Percentiles rank a stretch among this genome's conserved stretches.
Evolutionary conservation across 2,797 vertebrate species (phyloP).

Genomic region (Gobio occitaniae): DNA sequence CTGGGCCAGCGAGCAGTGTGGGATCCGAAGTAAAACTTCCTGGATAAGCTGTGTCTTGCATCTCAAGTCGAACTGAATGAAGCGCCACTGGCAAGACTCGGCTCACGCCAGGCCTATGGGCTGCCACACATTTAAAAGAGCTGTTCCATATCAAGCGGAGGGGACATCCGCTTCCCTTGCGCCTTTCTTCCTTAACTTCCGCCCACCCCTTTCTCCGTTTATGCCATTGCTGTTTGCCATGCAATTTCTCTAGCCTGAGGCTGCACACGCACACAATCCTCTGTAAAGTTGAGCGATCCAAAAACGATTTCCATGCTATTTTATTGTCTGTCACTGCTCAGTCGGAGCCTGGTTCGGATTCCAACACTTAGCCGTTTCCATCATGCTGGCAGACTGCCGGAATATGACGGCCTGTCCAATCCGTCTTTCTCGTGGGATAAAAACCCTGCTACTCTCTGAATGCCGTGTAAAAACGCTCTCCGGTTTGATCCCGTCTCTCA

Average conservation of each 20-base stretch:
- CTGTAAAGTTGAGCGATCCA: constrained; percentile 70
- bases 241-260: constrained; percentile 69
- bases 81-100: constrained; percentile 53
- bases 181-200: constrained; percentile 40
- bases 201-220: constrained; percentile 64
- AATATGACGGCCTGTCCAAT: constrained; percentile 30
- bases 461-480: constrained; percentile 36
- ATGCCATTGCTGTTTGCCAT: constrained; percentile 60
- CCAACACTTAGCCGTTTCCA: constrained; percentile 59
- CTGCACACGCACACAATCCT: constrained; percentile 62
- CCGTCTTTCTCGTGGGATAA: background rate
- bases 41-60: constrained; percentile 75
- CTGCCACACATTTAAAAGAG: constrained; percentile 63
- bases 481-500: constrained; percentile 23
- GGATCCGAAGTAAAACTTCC: constrained; percentile 77
- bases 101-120: constrained; percentile 55
- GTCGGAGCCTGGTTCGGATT: constrained; percentile 66
- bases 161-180: constrained; percentile 66
- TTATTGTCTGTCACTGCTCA: constrained; percentile 71
- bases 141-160: constrained; percentile 60
- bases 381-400: constrained; percentile 6
- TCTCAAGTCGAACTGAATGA: constrained; percentile 74
- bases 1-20: constrained; percentile 57
- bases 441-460: background rate
- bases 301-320: constrained; percentile 73